Evolutionary conservation across 2,888 invertebrate species (phyloP), one percentile per base, ranked within the genome.

Genomic region (Carabus problematicus): DNA sequence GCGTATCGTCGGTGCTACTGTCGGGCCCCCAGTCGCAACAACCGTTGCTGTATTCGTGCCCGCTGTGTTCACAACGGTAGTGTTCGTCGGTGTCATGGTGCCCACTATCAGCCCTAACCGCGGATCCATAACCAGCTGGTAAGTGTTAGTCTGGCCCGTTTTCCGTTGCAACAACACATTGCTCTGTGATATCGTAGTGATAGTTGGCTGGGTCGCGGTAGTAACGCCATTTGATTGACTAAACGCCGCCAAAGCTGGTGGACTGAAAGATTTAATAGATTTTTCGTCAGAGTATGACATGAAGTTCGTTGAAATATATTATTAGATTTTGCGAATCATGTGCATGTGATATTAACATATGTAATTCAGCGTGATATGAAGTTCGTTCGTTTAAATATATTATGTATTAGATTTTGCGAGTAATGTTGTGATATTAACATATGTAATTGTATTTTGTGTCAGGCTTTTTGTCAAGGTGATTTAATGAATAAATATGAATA

Each of bases 91-190:
- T 45, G 80, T 76, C 60, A 82, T 79, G 9, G 82, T 78, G 39
- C 84, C 83, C 43, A 84, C 78, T 68, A 84, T 80, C 7, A 83
- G 78, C 47, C 84, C 83, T 70, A 82, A 79, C 66, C 83, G 76
- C 11, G 85, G 83, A 78, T 86, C 85, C 81, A 86, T 83, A 1
- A 86, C 83, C 40, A 86, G 77, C 71, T 85, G 84, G 72, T 79
- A 81, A 9, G 76, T 75, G 59, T 71, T 70, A 56, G 59, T 64
- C 70, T 70, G 60, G 60, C 72, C 29, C 55, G 45, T 58, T 72
- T 72, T 39, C 69, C 19, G 9, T 72, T 29, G 72, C 19, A 39
- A 71, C 45, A 49, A n/a, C 3, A 59, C 42, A 41, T 39, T 69
- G 71, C 63, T 11, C 70, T 19, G 12, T 70, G 73, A n/a, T 75